Evolutionary conservation across 2,797 vertebrate species (phyloP).

Genomic region (Linurgus olivaceus): DNA sequence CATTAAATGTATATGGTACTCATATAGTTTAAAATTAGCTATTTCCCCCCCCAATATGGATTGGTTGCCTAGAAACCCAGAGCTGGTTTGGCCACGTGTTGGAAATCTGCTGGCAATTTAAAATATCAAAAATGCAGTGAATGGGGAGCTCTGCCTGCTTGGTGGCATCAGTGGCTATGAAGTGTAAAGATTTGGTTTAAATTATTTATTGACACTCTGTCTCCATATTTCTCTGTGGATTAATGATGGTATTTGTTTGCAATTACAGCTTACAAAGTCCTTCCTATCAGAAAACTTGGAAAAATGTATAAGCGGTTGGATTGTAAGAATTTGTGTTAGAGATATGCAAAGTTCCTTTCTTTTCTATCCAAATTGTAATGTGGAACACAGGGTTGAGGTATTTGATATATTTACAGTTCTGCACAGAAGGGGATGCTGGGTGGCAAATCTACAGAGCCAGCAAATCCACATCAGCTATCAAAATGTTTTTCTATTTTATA

Average conservation of each 20-base stretch:
- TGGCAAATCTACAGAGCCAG: background rate
- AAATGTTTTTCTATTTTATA: background rate
- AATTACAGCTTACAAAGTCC: background rate
- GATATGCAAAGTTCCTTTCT: background rate
- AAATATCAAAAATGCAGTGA: background rate
- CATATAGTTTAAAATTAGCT: background rate
- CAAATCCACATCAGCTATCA: background rate
- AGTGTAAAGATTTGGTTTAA: background rate
- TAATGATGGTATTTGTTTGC: background rate
- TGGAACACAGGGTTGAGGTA: background rate
- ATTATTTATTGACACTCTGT: background rate
- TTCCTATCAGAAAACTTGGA: background rate
- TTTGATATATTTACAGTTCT: background rate
- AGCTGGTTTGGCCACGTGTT: background rate
- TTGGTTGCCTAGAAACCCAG: background rate
- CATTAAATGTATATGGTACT: background rate
- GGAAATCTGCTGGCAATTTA: background rate
- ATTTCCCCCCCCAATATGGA: fast-evolving
- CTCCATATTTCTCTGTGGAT: background rate
- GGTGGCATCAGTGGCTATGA: background rate
- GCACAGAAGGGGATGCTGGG: background rate
- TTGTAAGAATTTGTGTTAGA: background rate
- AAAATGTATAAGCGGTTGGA: background rate
- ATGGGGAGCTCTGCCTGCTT: background rate
- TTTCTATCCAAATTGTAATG: background rate